Evolutionary conservation across 2,888 invertebrate species (phyloP).

Genomic region (Oscheius sp.): DNA sequence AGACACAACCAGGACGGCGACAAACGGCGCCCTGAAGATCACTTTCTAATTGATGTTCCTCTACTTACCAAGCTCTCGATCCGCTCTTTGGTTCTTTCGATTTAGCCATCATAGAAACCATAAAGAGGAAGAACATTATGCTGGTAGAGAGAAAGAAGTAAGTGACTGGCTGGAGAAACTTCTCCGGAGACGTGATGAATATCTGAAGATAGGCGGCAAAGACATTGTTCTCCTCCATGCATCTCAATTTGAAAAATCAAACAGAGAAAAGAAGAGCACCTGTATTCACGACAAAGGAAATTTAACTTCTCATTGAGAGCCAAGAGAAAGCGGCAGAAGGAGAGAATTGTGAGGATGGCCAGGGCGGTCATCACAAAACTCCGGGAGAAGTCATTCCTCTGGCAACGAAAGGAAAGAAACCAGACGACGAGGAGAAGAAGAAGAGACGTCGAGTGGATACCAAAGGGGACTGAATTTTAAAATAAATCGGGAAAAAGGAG

Average conservation of each 20-base stretch:
- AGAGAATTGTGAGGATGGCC: not conserved
- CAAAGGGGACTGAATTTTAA: not conserved
- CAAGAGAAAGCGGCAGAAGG: constrained; percentile 1
- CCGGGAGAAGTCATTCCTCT: not conserved
- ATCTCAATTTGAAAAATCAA: constrained; percentile 3
- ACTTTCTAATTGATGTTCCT: not conserved
- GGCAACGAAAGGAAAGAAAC: not conserved
- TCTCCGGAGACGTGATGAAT: not conserved
- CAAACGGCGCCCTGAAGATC: constrained; percentile 7
- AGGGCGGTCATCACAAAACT: not conserved
- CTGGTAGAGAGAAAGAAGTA: not conserved
- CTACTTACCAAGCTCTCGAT: constrained; percentile 1
- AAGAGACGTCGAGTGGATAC: not conserved
- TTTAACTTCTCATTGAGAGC: not conserved
- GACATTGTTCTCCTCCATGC: constrained; percentile 13
- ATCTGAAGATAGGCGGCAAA: not conserved
- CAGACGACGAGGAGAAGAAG: not conserved
- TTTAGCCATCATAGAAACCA: constrained; percentile 1
- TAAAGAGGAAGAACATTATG: constrained; percentile 3
- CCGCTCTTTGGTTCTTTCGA: constrained; percentile 8
- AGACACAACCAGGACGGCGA: not conserved
- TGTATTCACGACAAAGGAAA: constrained; percentile 3
- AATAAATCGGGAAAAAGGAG: not conserved
- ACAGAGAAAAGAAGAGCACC: not conserved
- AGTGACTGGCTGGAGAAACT: not conserved